Conservation (phyloP, 2,797 vertebrate genomes). For the Iguana delicatissima region DNA sequence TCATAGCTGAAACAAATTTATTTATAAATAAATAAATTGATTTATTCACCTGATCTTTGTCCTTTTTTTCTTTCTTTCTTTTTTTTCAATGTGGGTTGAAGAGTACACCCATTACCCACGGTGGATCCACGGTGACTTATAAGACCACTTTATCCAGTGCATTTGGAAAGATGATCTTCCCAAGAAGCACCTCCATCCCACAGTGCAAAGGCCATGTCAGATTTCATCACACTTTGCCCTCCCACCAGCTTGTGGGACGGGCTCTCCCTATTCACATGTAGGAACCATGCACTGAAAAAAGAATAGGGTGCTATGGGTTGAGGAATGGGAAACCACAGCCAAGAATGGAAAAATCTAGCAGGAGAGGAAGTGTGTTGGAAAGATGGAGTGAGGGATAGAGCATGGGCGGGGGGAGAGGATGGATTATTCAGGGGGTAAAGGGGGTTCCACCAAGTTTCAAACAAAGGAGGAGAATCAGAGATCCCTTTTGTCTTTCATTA, state of each 20-base stretch:
- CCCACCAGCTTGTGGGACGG: too few relatives aligned
- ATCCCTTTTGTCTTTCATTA: not conserved
- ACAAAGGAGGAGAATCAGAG: slow-evolving; percentile 40
- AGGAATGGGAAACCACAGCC: not conserved
- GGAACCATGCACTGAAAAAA: slow-evolving; percentile 56
- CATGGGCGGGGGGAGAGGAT: not conserved
- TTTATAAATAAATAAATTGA: too few relatives aligned
- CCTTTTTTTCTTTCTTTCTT: too few relatives aligned
- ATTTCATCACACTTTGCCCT: not conserved
- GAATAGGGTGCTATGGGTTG: not conserved
- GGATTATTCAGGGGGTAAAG: not conserved
- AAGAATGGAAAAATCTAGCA: not conserved
- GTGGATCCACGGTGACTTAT: not conserved
- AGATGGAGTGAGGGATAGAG: not conserved
- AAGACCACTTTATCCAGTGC: not conserved
- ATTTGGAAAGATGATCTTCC: not conserved
- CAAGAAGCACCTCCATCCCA: not conserved
- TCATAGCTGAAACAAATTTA: too few relatives aligned
- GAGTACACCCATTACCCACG: not conserved
- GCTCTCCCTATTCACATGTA: not conserved
- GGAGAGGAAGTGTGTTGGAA: not conserved
- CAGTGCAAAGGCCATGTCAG: not conserved
- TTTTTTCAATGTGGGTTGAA: too few relatives aligned
- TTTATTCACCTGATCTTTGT: too few relatives aligned
- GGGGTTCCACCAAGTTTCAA: slow-evolving; percentile 40